Evolutionary conservation across 2,113 vertebrate genomes (phyloP).

Genomic region (Pseudopipra pipra): DNA sequence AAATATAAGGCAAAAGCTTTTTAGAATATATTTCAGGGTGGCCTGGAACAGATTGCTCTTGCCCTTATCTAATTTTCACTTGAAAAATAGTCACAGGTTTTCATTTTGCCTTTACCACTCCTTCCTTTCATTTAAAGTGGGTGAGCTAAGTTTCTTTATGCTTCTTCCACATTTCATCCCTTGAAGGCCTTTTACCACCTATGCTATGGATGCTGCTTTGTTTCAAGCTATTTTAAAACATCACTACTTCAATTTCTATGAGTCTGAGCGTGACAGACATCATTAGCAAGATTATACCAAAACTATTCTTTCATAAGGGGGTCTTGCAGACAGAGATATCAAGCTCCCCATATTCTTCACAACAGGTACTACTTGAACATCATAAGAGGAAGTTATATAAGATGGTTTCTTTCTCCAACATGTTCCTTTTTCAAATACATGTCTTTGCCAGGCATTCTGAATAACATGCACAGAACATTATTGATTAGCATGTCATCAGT

Average conservation of each 20-base stretch:
- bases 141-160: not conserved
- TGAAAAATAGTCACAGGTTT: not conserved
- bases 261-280: not conserved
- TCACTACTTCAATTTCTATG: not conserved
- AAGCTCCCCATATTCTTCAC: not conserved
- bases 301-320: not conserved
- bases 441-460: not conserved
- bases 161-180: not conserved
- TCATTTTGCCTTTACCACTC: not conserved
- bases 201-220: not conserved
- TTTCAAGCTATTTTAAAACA: not conserved
- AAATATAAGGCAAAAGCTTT: not conserved
- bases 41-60: not conserved
- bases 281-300: not conserved
- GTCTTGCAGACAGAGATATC: not conserved
- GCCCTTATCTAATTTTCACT: not conserved
- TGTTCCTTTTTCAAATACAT: not conserved
- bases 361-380: not conserved
- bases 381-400: not conserved
- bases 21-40: not conserved
- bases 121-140: not conserved
- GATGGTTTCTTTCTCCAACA: not conserved
- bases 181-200: not conserved
- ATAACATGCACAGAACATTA: not conserved
- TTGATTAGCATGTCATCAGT: not conserved